phyloP scores from a whole-genome alignment of 2,888 invertebrate genomes.

The Alviniconcha strummeri region DNA sequence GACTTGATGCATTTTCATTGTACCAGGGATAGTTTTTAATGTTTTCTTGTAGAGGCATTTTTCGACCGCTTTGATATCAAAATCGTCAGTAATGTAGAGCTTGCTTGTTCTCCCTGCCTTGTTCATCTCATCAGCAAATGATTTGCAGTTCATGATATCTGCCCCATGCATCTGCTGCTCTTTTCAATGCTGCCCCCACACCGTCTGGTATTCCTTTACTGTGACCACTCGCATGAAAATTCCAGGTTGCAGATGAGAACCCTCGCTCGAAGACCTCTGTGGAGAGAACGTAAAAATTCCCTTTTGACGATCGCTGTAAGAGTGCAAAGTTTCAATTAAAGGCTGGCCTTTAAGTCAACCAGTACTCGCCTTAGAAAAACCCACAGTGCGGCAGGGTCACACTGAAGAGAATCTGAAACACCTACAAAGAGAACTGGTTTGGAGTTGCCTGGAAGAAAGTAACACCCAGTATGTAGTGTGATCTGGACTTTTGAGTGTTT shows the following conservation, averaged over 20 bases:
- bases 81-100: slow-evolving; percentile 3
- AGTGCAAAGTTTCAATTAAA: slow-evolving; percentile 40
- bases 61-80: too few species aligned
- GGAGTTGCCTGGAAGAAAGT: slow-evolving; percentile 47
- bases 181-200: slow-evolving; percentile 59
- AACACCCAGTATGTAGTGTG: slow-evolving; percentile 69
- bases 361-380: slow-evolving; percentile 67
- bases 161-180: slow-evolving; percentile 51
- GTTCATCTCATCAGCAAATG: slow-evolving; percentile 27
- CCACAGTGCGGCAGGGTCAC: slow-evolving; percentile 71
- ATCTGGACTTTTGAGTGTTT: slow-evolving; percentile 57
- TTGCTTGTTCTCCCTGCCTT: slow-evolving; percentile 18
- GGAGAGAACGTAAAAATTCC: slow-evolving; percentile 64
- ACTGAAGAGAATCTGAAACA: slow-evolving; percentile 62
- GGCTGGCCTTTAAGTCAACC: slow-evolving; percentile 34
- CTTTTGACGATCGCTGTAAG: slow-evolving; percentile 65
- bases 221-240: slow-evolving; percentile 68
- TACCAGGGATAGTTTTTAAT: slow-evolving; percentile 29
- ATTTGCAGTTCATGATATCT: slow-evolving; percentile 34
- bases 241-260: slow-evolving; percentile 52
- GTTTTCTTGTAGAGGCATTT: not conserved
- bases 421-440: slow-evolving; percentile 51
- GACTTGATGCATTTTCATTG: slow-evolving; percentile 26
- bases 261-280: slow-evolving; percentile 35
- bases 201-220: slow-evolving; percentile 68